phyloP scores from a whole-genome alignment of 2,888 invertebrate species.

The Scrobipalpa costella region DNA sequence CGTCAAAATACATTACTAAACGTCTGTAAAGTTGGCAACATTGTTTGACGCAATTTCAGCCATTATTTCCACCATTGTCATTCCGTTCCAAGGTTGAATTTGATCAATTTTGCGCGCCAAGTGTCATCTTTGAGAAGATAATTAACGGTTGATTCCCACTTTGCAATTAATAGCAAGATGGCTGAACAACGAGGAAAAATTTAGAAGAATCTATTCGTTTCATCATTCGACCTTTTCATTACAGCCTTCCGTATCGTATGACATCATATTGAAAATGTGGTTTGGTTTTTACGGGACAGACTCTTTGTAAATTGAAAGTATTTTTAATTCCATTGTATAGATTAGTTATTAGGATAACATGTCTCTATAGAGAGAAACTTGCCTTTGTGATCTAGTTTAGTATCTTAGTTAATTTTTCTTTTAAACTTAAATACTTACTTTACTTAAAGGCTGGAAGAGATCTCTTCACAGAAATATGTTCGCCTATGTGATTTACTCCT shows the following conservation, averaged over 20 bases:
- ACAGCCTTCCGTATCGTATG: background rate
- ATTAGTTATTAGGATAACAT: too few relatives aligned
- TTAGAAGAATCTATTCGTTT: background rate
- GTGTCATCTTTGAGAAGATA: slow-evolving; percentile 16
- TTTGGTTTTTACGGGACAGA: background rate
- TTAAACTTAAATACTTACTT: too few relatives aligned
- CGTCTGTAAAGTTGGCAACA: slow-evolving; percentile 8
- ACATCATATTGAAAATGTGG: background rate
- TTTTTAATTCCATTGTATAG: too few relatives aligned
- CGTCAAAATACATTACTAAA: slow-evolving; percentile 9
- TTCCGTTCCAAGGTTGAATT: slow-evolving; percentile 5
- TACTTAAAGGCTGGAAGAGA: too few relatives aligned
- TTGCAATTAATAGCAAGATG: slow-evolving; percentile 12
- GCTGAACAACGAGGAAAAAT: slow-evolving; percentile 9
- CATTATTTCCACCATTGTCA: slow-evolving; percentile 18
- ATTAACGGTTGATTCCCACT: slow-evolving; percentile 8
- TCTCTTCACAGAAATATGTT: too few relatives aligned
- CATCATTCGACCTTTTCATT: background rate
- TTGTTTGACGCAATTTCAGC: slow-evolving; percentile 11
- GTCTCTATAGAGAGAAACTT: too few relatives aligned
- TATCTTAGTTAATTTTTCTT: too few relatives aligned
- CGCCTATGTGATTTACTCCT: too few relatives aligned
- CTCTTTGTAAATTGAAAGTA: too few relatives aligned
- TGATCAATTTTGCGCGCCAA: slow-evolving; percentile 15
- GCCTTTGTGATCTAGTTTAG: too few relatives aligned